Conservation (phyloP, 2,797 vertebrate species). For the Cyclura pinguis region DNA sequence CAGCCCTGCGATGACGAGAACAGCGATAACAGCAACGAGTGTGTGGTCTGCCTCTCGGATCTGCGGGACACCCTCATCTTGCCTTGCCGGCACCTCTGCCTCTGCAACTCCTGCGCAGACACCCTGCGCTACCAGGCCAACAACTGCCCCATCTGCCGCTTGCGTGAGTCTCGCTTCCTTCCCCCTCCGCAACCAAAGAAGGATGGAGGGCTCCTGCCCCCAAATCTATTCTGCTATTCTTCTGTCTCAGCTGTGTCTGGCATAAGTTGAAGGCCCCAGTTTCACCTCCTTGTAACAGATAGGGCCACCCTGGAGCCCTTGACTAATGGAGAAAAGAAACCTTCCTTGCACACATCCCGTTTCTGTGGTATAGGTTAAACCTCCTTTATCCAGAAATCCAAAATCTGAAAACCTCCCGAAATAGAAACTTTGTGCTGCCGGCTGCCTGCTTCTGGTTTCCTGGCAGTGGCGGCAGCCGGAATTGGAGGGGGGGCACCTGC, state of each 20-base stretch:
- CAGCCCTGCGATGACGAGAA: conserved; percentile 95
- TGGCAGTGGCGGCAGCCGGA: too few relatives aligned
- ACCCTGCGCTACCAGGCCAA: conserved; percentile 97
- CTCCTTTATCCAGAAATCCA: too few relatives aligned
- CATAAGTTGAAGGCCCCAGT: neutral
- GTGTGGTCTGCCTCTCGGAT: conserved; percentile 97
- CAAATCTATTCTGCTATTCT: neutral
- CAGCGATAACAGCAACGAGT: conserved; percentile 98
- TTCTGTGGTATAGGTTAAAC: neutral
- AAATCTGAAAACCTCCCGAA: too few relatives aligned
- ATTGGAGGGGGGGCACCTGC: neutral
- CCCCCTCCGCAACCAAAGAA: too few relatives aligned
- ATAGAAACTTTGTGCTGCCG: too few relatives aligned
- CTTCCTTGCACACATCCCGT: rapidly evolving
- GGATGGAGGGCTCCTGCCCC: neutral
- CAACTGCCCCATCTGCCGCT: conserved; percentile 98
- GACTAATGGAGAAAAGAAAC: neutral
- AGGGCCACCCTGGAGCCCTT: neutral
- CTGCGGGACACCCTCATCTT: conserved; percentile 95
- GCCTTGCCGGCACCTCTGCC: conserved; percentile 94
- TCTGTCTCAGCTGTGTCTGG: neutral
- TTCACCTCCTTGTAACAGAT: neutral
- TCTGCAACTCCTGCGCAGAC: conserved; percentile 95
- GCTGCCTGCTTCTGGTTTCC: too few relatives aligned
- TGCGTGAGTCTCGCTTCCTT: conserved; percentile 85